Evolutionary conservation across 2,888 invertebrate species (phyloP).

Genomic region (Tipula helvola): DNA sequence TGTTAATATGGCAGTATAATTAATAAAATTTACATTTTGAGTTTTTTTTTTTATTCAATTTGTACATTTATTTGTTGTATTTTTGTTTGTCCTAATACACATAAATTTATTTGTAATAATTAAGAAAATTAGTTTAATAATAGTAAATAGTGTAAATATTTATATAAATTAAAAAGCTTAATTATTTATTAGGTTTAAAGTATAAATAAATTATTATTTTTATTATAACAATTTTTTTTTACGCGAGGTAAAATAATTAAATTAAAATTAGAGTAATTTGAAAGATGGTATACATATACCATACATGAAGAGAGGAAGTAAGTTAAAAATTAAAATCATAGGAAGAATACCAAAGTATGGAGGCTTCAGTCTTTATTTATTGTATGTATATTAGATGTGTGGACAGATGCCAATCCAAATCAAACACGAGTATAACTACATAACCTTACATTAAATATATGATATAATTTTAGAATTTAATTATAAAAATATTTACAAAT

Average conservation of each 20-base stretch:
- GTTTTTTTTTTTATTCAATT: background rate
- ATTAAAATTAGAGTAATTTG: background rate
- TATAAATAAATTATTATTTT: background rate
- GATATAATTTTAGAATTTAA: background rate
- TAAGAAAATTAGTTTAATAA: background rate
- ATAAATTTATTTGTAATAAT: too few relatives aligned
- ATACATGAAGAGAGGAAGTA: background rate
- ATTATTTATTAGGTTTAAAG: background rate
- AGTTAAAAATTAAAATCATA: background rate
- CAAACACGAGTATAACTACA: background rate
- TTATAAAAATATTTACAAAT: background rate
- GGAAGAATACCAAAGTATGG: background rate
- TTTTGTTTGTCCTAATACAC: background rate
- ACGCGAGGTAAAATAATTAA: background rate
- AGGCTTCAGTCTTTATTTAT: background rate
- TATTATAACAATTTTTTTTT: background rate
- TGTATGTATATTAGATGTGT: background rate
- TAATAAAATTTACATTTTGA: background rate
- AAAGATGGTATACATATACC: background rate
- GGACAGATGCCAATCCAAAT: background rate
- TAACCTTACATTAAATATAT: background rate
- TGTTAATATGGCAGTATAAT: background rate
- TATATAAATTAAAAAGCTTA: background rate
- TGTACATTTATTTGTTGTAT: background rate
- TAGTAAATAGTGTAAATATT: background rate